Base-by-base conservation (phyloP, 2,888 invertebrate genomes). In the Hypena proboscidalis region DNA sequence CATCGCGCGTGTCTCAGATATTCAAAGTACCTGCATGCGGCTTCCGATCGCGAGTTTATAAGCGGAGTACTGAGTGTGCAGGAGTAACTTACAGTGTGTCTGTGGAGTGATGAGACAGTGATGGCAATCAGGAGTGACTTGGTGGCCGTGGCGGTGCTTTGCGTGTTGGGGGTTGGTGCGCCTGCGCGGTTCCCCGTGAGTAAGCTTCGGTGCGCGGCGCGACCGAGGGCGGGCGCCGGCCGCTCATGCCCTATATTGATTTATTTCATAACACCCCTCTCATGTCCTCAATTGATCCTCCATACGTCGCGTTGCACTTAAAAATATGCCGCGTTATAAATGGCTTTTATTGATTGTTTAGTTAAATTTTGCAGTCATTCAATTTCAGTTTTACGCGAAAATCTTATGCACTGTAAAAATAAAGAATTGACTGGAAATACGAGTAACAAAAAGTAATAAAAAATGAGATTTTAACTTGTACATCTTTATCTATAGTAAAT, bases 181-280 rank as follows among this genome's bases (percentile, higher is more conserved):
- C 80, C 90, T 73, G 90, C 91, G 82, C 85, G 80, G 71, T 86
- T 90, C 77, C 90, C 91, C 67, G 91, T 92, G 74, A 91, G 91
- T 87, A 66, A 66, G 70, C 68, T 64, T 54, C 41, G 29, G 43
- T 34, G 64, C 69, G 43, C 74, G 81, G 85, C 85, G 86, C 86
- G 86, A 85, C 85, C 69, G 43, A 74, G 81, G 85, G 86, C 86
- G 87, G 86, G 86, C 85, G 86, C 75, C 65, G 51, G 62, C 48
- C 44, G 29, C 29, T 45, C 45, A 26, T 29, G 30, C 46, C 36
- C 46, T 51, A 49, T 60, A 56, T 51, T 60, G 52, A 59, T 62
- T 63, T 60, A 54, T 54, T 27, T 36, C 29, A 13, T 32, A 46
- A 22, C 8, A 7, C 26, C 3, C 17, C 39, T 27, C 42, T 34